Conservation (phyloP, 2,888 invertebrate species). For the Pyrocoelia pectoralis region DNA sequence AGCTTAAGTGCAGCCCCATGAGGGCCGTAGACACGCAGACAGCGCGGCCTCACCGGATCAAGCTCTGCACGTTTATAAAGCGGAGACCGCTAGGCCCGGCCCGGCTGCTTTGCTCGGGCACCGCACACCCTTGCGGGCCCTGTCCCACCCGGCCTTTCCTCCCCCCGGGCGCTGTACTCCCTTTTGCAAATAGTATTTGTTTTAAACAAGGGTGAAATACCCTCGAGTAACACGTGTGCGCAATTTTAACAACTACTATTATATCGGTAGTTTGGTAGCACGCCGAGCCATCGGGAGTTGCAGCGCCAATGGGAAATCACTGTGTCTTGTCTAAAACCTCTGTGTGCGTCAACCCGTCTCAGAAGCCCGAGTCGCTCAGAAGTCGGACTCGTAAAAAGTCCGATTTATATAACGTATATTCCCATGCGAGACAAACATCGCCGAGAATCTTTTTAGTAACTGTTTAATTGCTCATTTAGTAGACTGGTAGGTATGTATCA, state of each 20-base stretch:
- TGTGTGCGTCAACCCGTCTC: constrained; percentile 83
- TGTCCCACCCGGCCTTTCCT: constrained; percentile 44
- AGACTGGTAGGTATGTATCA: constrained; percentile 58
- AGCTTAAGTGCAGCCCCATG: constrained; percentile 44
- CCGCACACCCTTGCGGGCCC: constrained; percentile 58
- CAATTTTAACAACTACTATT: background rate
- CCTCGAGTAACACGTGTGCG: background rate
- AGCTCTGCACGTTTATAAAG: constrained; percentile 55
- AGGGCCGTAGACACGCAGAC: constrained; percentile 48
- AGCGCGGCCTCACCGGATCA: constrained; percentile 52
- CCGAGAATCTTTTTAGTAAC: constrained; percentile 33
- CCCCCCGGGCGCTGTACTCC: constrained; percentile 44
- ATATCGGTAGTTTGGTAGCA: background rate
- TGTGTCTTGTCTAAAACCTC: constrained; percentile 93
- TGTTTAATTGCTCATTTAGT: constrained; percentile 46
- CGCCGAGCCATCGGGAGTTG: constrained; percentile 35
- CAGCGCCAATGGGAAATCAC: constrained; percentile 64
- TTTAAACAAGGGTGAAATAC: background rate
- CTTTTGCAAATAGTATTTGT: constrained; percentile 18
- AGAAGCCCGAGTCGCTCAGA: constrained; percentile 58
- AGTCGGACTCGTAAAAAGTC: constrained; percentile 36
- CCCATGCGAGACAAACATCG: constrained; percentile 31
- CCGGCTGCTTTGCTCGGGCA: constrained; percentile 57
- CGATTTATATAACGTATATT: constrained; percentile 20
- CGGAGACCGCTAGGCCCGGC: constrained; percentile 49